Evolutionary conservation across 2,113 vertebrate species (phyloP).

Genomic region (Recurvirostra avosetta): DNA sequence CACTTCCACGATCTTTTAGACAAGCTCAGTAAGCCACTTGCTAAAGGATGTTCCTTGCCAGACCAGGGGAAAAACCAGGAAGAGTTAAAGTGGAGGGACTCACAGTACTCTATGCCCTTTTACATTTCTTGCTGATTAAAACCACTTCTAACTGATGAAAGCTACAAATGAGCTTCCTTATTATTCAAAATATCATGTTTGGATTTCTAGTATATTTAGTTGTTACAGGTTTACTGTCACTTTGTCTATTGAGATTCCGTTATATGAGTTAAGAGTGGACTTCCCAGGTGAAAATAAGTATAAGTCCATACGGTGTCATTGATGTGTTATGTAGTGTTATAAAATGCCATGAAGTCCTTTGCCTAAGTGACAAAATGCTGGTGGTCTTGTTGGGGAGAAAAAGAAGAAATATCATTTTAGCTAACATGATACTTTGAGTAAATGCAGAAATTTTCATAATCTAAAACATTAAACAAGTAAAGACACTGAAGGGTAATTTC

Average conservation of each 20-base stretch:
- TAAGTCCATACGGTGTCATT: neutral
- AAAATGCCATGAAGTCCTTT: neutral
- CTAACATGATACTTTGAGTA: neutral
- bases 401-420: neutral
- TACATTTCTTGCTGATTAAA: neutral
- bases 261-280: neutral
- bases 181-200: neutral
- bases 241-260: neutral
- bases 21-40: neutral
- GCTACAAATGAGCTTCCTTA: neutral
- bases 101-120: neutral
- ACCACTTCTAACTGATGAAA: neutral
- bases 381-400: neutral
- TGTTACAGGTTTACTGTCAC: neutral
- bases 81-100: neutral
- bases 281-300: neutral
- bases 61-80: neutral
- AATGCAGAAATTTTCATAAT: neutral
- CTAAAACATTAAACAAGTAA: neutral
- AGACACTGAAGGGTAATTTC: neutral
- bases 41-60: neutral
- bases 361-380: constrained; percentile 17
- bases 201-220: neutral
- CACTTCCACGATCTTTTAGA: neutral
- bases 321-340: neutral